Evolutionary conservation across 2,797 vertebrate species (phyloP).

Genomic region (Bothrops alternatus): DNA sequence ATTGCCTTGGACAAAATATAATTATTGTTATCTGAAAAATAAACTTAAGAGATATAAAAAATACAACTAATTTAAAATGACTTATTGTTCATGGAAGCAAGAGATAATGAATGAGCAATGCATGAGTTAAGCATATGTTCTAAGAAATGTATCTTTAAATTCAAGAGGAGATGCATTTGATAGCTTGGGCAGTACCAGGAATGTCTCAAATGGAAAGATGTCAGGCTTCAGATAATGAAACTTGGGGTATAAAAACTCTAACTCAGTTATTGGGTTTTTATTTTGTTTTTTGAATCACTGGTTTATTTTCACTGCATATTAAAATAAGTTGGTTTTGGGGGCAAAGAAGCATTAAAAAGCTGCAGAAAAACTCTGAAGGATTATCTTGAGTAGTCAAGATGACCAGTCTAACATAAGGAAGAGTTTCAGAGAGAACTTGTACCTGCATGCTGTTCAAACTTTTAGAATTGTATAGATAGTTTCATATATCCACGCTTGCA

Average conservation of each 20-base stretch:
- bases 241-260: background rate
- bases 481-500: background rate
- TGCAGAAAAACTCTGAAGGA: background rate
- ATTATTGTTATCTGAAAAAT: background rate
- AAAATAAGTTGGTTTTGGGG: background rate
- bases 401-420: background rate
- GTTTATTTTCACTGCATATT: slow-evolving; percentile 6
- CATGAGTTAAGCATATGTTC: too few species aligned
- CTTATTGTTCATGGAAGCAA: background rate
- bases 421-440: background rate
- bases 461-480: background rate
- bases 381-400: background rate
- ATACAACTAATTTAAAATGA: background rate
- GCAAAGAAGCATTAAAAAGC: background rate
- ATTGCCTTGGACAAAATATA: fast-evolving
- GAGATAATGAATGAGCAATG: background rate
- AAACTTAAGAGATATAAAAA: background rate
- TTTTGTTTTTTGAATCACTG: slow-evolving; percentile 23
- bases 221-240: slow-evolving; percentile 9
- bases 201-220: slow-evolving; percentile 35
- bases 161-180: background rate
- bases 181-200: background rate
- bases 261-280: background rate
- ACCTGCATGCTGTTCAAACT: background rate
- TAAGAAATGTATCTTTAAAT: slow-evolving; percentile 4